These are phyloP conservation scores for Mionectes olivaceus DNA, from an alignment of 2,797 vertebrate species.

Conservation along the genomic window DNA sequence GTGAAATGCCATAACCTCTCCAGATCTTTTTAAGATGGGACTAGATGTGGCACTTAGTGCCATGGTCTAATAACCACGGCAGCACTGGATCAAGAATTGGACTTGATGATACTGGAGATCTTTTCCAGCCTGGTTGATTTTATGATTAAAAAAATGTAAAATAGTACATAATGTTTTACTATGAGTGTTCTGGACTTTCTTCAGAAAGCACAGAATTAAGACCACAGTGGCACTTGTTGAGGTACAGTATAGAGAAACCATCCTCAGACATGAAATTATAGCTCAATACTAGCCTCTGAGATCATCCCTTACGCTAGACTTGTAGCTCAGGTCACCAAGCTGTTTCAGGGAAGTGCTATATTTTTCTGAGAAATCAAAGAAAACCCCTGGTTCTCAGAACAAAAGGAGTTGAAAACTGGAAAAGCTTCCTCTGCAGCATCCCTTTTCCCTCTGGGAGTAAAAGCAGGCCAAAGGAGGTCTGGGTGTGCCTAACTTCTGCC, in stretches of 20 bases:
- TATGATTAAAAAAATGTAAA: neutral
- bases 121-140: too few relatives aligned
- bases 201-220: neutral
- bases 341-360: neutral
- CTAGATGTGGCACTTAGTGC: too few relatives aligned
- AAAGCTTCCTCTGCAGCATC: neutral
- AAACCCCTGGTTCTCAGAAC: neutral
- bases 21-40: too few relatives aligned
- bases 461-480: neutral
- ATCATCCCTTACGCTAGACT: neutral
- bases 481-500: neutral
- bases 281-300: neutral
- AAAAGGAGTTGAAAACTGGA: neutral
- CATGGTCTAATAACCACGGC: too few relatives aligned
- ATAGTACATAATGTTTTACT: neutral
- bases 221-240: neutral
- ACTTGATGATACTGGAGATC: too few relatives aligned
- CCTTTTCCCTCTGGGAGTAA: fast-evolving
- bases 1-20: neutral
- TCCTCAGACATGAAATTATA: neutral
- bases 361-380: neutral
- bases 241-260: neutral
- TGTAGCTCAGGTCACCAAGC: neutral
- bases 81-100: too few relatives aligned
- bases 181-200: neutral